Conservation (phyloP, 2,797 vertebrate species). For the Malurus splendens region DNA sequence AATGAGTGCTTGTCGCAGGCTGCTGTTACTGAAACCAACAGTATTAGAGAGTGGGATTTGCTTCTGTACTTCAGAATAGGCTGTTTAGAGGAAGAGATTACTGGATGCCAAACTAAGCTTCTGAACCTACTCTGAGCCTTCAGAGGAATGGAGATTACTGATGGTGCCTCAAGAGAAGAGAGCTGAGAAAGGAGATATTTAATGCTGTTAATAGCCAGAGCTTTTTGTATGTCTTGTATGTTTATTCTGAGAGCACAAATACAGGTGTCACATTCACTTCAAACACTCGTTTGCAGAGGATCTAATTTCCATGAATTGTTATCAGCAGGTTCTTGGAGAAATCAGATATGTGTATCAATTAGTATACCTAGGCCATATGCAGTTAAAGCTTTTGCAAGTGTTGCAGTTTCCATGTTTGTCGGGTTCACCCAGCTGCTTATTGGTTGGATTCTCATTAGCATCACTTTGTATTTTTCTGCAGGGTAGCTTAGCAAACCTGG, state of each 20-base stretch:
- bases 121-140: neutral
- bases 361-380: neutral
- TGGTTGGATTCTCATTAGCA: neutral
- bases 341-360: neutral
- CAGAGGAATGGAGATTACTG: neutral
- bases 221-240: neutral
- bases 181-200: neutral
- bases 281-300: accelerated
- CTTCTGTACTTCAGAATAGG: neutral
- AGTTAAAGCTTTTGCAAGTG: neutral
- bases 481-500: neutral
- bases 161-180: neutral
- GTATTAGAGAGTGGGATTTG: neutral
- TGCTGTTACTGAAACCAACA: neutral
- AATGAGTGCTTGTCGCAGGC: neutral
- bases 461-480: neutral
- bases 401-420: neutral
- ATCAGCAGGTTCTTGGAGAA: neutral
- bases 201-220: neutral
- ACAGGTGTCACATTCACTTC: accelerated
- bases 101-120: neutral
- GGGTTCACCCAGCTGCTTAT: neutral
- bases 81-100: neutral
- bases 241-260: neutral
- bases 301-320: neutral